Percentiles rank a stretch among this genome's conserved stretches.
Evolutionary conservation across 2,888 invertebrate species (phyloP).

Genomic region (Thecophora atra): DNA sequence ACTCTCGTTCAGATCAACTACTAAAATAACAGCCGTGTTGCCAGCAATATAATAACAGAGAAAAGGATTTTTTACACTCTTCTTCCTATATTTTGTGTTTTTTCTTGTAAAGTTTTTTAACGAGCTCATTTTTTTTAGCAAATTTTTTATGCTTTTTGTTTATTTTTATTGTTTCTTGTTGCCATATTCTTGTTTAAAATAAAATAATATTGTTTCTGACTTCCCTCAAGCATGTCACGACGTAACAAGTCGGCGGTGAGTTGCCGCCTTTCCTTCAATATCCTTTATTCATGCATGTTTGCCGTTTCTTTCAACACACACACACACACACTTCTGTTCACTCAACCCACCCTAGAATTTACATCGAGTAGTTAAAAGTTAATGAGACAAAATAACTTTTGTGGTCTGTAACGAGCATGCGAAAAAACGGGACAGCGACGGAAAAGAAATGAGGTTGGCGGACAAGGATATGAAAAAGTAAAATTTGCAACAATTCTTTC

Average conservation of each 20-base stretch:
- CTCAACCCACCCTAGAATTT: background rate
- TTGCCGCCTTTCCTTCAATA: constrained; percentile 32
- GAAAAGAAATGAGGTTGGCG: constrained; percentile 35
- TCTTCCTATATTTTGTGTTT: background rate
- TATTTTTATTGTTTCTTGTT: constrained; percentile 14
- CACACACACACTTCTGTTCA: background rate
- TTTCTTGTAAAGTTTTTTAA: no score
- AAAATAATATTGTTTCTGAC: constrained; percentile 37
- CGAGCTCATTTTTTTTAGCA: no score
- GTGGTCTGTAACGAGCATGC: constrained; percentile 26
- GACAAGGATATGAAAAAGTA: constrained; percentile 6
- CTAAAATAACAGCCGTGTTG: constrained; percentile 27
- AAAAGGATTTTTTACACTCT: constrained; percentile 27
- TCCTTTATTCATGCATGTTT: background rate
- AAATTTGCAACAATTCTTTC: constrained; percentile 13
- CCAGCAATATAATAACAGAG: constrained; percentile 45
- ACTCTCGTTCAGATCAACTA: constrained; percentile 38
- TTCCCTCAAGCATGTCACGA: constrained; percentile 32
- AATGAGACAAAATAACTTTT: constrained; percentile 48
- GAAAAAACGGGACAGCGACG: constrained; percentile 1
- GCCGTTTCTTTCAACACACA: constrained; percentile 7
- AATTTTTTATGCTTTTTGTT: background rate
- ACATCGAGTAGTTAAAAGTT: constrained; percentile 29
- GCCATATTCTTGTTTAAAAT: constrained; percentile 30
- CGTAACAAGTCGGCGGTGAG: constrained; percentile 4